Percentiles rank a stretch among this genome's conserved stretches.
phyloP scores from a whole-genome alignment of 2,797 vertebrate genomes.

The Sciaenops ocellatus region DNA sequence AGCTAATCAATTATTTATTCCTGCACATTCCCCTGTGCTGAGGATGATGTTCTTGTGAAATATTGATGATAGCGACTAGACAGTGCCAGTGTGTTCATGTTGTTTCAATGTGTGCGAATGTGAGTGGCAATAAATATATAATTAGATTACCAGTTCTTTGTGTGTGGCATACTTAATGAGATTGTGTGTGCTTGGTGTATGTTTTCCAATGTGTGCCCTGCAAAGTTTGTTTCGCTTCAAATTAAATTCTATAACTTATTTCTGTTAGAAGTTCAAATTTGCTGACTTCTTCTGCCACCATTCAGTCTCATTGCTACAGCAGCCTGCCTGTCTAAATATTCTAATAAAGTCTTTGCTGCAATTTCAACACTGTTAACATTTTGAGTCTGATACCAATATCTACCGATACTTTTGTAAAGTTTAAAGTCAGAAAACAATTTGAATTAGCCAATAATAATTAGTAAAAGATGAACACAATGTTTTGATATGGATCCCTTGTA shows the following conservation, averaged over 20 bases:
- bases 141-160: constrained; percentile 7
- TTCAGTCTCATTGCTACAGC: neutral
- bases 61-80: constrained; percentile 71
- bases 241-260: neutral
- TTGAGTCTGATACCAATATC: too few species aligned
- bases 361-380: too few species aligned
- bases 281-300: neutral
- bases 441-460: too few species aligned
- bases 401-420: too few species aligned
- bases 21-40: constrained; percentile 58
- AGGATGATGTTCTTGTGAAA: constrained; percentile 72
- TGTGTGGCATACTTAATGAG: constrained; percentile 15
- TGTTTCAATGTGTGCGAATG: constrained; percentile 22
- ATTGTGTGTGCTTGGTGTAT: neutral
- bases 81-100: constrained; percentile 48
- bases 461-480: too few species aligned
- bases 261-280: neutral
- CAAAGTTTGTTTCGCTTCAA: neutral
- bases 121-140: constrained; percentile 32
- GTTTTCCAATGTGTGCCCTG: neutral
- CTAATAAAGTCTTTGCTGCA: neutral
- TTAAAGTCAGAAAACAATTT: too few species aligned
- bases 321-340: neutral
- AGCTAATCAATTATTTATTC: constrained; percentile 66
- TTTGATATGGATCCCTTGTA: too few species aligned